Percentiles rank a stretch among this genome's conserved stretches.
phyloP scores from a whole-genome alignment of 2,888 invertebrate species.

The Hypolimnas misippus region DNA sequence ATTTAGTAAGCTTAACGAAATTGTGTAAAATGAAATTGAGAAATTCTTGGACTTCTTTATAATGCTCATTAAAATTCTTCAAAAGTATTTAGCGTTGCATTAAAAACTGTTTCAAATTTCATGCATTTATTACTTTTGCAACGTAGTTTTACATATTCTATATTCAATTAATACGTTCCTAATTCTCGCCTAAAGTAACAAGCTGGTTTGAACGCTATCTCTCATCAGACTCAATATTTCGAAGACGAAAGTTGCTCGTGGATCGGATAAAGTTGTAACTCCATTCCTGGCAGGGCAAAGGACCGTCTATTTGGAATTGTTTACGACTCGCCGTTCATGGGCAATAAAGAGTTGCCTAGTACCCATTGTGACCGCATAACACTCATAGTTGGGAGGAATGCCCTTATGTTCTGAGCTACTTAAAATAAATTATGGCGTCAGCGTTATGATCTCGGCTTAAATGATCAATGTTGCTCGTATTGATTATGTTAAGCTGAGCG shows the following conservation, averaged over 20 bases:
- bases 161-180: not conserved
- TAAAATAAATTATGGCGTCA: slow-evolving; percentile 30
- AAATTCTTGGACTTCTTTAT: not conserved
- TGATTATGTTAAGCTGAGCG: not conserved
- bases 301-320: slow-evolving; percentile 70
- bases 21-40: not conserved
- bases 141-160: not conserved
- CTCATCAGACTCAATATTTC: slow-evolving; percentile 18
- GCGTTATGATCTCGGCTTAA: slow-evolving; percentile 16
- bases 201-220: not conserved
- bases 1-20: not conserved
- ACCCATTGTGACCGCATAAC: slow-evolving; percentile 57
- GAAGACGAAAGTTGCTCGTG: slow-evolving; percentile 27
- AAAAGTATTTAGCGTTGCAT: not conserved
- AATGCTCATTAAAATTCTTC: not conserved
- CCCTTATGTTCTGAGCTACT: slow-evolving; percentile 48
- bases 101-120: not conserved
- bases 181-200: not conserved
- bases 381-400: slow-evolving; percentile 60
- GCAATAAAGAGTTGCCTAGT: slow-evolving; percentile 62
- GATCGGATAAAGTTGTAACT: slow-evolving; percentile 38
- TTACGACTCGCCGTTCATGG: slow-evolving; percentile 68
- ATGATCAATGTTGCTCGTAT: not conserved
- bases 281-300: slow-evolving; percentile 37
- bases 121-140: not conserved